A percentile compares a stretch with the other conserved stretches of the same genome.
Evolutionary conservation across 1,140 invertebrate genomes (phyloP).

Genomic region (Pogonus chalceus): DNA sequence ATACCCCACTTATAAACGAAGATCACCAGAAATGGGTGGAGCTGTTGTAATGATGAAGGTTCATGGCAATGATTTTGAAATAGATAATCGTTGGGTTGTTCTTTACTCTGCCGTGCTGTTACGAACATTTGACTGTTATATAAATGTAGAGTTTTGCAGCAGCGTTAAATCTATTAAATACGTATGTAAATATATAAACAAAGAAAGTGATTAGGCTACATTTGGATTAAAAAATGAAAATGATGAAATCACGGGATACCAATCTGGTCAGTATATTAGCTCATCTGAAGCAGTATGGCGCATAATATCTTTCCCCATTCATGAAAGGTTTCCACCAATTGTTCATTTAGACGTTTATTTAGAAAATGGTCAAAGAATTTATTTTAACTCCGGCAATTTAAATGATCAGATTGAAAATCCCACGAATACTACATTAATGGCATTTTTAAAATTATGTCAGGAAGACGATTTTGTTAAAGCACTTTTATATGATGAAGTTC

Average conservation of each 20-base stretch:
- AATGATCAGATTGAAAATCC: slow-evolving; percentile 10
- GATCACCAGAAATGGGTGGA: slow-evolving; percentile 29
- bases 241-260: slow-evolving; percentile 29
- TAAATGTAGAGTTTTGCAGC: slow-evolving; percentile 22
- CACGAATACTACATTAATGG: slow-evolving; percentile 23
- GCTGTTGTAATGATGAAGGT: background rate
- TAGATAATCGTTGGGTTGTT: slow-evolving; percentile 15
- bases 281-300: background rate
- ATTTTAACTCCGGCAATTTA: slow-evolving; percentile 16
- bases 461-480: slow-evolving; percentile 29
- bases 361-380: slow-evolving; percentile 1
- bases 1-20: slow-evolving; percentile 31
- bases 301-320: background rate
- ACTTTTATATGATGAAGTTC: slow-evolving; percentile 35
- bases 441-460: slow-evolving; percentile 34
- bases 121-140: background rate
- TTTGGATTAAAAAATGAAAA: slow-evolving; percentile 22
- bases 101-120: slow-evolving; percentile 27
- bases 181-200: slow-evolving; percentile 37
- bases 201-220: slow-evolving; percentile 34
- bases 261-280: slow-evolving; percentile 29
- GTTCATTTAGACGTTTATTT: background rate
- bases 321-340: background rate
- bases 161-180: slow-evolving; percentile 35
- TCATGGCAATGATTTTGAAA: too few species aligned